A percentile compares a stretch with the other conserved stretches of the same genome.
phyloP scores from a whole-genome alignment of 1,140 invertebrate genomes.

The Polypedilum vanderplanki region DNA sequence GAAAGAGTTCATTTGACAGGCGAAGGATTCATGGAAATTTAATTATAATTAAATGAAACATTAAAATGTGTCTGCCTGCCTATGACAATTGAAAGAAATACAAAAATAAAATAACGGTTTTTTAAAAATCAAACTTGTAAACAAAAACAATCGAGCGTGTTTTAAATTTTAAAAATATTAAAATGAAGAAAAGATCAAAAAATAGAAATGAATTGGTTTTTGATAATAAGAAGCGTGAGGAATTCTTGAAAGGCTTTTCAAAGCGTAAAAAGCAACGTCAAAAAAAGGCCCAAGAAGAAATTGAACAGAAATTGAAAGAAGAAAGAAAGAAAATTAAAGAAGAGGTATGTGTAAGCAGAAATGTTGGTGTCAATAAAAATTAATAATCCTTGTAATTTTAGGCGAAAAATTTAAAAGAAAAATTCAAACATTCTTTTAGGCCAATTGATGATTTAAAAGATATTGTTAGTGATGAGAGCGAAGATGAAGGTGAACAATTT shows the following conservation, averaged over 20 bases:
- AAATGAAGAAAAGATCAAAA: not conserved
- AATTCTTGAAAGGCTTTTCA: conserved; percentile 64
- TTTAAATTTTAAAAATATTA: not conserved
- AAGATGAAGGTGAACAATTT: not conserved
- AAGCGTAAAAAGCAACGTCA: conserved; percentile 60
- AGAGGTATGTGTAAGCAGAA: conserved; percentile 45
- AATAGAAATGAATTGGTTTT: not conserved
- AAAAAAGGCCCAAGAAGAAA: conserved; percentile 57
- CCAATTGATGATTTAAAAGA: not conserved
- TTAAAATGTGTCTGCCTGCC: too few relatives aligned
- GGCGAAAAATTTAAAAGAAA: conserved; percentile 2
- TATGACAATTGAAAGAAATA: too few relatives aligned
- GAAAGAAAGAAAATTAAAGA: conserved; percentile 60
- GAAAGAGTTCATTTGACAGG: conserved; percentile 51
- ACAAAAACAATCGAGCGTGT: not conserved
- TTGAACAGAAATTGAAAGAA: conserved; percentile 58
- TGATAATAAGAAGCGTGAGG: conserved; percentile 35
- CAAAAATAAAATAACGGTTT: not conserved
- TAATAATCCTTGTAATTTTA: not conserved
- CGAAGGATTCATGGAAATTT: conserved; percentile 55
- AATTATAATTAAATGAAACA: too few relatives aligned
- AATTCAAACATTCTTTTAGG: not conserved
- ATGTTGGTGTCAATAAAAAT: not conserved
- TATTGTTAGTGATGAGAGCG: not conserved
- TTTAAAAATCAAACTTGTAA: not conserved